These are phyloP conservation scores for Drosophila parvula DNA, from an alignment of 1,140 invertebrate genomes.

Conservation along the genomic window DNA sequence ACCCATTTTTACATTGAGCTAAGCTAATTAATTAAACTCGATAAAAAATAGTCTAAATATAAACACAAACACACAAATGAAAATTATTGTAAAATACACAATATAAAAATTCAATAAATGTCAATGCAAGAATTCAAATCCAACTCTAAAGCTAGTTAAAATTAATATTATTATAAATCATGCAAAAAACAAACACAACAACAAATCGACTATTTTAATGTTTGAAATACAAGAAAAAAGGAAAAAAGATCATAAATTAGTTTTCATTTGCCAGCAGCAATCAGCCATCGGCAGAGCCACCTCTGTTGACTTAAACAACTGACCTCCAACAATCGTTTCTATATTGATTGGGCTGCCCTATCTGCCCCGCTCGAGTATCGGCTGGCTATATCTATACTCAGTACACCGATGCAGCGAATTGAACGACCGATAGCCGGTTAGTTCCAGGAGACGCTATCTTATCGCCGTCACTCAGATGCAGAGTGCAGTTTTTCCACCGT, in stretches of 20 bases:
- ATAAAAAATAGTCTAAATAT: constrained; percentile 71
- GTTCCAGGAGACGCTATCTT: constrained; percentile 71
- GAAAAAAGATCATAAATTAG: constrained; percentile 56
- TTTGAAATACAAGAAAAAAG: constrained; percentile 79
- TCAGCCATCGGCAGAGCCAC: constrained; percentile 30
- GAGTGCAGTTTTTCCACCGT: constrained; percentile 69
- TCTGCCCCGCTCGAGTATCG: neutral
- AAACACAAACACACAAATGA: constrained; percentile 49
- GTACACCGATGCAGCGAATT: constrained; percentile 44
- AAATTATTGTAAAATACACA: constrained; percentile 76
- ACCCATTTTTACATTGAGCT: constrained; percentile 80
- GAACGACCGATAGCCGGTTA: constrained; percentile 38
- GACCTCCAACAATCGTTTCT: constrained; percentile 81
- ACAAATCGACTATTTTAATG: constrained; percentile 82
- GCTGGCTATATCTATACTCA: constrained; percentile 5
- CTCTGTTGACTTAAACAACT: constrained; percentile 76
- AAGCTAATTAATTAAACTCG: constrained; percentile 81
- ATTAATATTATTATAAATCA: constrained; percentile 75
- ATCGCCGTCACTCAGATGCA: constrained; percentile 68
- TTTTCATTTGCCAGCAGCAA: constrained; percentile 57
- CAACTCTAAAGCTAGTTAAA: constrained; percentile 82
- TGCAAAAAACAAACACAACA: constrained; percentile 51
- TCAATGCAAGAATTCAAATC: constrained; percentile 70
- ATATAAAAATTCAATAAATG: constrained; percentile 75
- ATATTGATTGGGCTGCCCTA: constrained; percentile 68